Evolutionary conservation across 1,140 invertebrate genomes (phyloP).

Genomic region (Cotesia typhae): DNA sequence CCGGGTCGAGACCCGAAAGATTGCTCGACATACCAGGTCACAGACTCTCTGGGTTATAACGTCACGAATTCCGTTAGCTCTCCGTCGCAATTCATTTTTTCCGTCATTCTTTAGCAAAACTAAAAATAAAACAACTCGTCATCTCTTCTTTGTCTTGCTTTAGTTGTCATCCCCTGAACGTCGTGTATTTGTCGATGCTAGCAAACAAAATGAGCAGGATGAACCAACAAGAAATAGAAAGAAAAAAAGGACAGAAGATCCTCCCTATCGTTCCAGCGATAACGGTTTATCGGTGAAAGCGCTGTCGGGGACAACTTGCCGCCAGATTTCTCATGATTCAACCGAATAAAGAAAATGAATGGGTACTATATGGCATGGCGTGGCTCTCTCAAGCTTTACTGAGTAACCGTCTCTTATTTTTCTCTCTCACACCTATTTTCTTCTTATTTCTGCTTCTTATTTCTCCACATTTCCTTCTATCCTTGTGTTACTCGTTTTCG

Average conservation of each 20-base stretch:
- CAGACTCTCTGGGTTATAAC: slow-evolving; percentile 49
- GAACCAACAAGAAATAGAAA: too few relatives aligned
- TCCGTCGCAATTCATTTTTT: slow-evolving; percentile 12
- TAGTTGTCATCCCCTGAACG: too few relatives aligned
- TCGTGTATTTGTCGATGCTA: not conserved
- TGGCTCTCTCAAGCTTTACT: slow-evolving; percentile 2
- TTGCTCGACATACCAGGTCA: slow-evolving; percentile 56
- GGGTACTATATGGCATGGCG: not conserved
- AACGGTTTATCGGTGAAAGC: slow-evolving; percentile 32
- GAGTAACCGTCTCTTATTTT: slow-evolving; percentile 6
- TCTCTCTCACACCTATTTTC: slow-evolving; percentile 3
- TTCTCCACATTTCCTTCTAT: slow-evolving; percentile 20
- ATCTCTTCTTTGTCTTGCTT: slow-evolving; percentile 4
- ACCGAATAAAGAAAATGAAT: slow-evolving; percentile 26
- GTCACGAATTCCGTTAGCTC: slow-evolving; percentile 54
- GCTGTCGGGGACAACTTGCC: slow-evolving; percentile 27
- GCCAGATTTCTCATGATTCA: slow-evolving; percentile 37
- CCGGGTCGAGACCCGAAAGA: slow-evolving; percentile 45
- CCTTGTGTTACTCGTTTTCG: too few relatives aligned
- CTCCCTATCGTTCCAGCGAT: slow-evolving; percentile 31
- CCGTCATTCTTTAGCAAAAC: slow-evolving; percentile 6
- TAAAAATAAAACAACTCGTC: not conserved
- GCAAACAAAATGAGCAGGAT: not conserved
- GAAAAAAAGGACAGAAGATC: not conserved
- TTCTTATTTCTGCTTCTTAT: slow-evolving; percentile 15